These are phyloP conservation scores for Drosophila melanica DNA, from an alignment of 1,140 invertebrate species.

Conservation along the genomic window DNA sequence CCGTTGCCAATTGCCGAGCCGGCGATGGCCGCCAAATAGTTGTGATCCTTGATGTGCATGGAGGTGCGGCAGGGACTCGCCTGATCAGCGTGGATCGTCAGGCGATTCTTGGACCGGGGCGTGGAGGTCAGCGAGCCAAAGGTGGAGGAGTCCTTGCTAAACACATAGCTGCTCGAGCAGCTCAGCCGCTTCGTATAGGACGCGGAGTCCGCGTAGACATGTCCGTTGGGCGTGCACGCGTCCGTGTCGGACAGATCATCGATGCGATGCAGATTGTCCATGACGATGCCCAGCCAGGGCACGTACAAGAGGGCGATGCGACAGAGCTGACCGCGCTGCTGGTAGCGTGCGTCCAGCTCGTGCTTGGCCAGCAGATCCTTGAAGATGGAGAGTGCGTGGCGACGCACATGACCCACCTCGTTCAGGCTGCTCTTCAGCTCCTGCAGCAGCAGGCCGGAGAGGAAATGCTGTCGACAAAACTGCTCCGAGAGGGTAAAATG, in stretches of 20 bases:
- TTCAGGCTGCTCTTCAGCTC: constrained; percentile 90
- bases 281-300: constrained; percentile 93
- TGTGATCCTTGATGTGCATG: constrained; percentile 88
- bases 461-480: constrained; percentile 95
- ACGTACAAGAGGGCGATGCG: constrained; percentile 95
- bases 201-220: constrained; percentile 82
- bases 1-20: constrained; percentile 88
- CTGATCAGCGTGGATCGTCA: constrained; percentile 86
- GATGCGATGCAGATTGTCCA: constrained; percentile 91
- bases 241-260: constrained; percentile 77
- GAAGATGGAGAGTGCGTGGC: constrained; percentile 90
- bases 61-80: constrained; percentile 86
- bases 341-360: constrained; percentile 95
- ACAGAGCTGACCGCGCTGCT: constrained; percentile 90
- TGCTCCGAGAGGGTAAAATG: constrained; percentile 89
- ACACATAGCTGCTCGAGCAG: constrained; percentile 84
- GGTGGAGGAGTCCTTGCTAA: constrained; percentile 80
- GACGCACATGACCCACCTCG: constrained; percentile 92
- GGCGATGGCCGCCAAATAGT: constrained; percentile 91
- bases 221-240: constrained; percentile 70
- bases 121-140: constrained; percentile 82
- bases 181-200: constrained; percentile 85
- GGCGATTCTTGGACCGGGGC: constrained; percentile 84
- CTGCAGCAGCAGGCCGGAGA: constrained; percentile 91
- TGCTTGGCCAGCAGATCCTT: constrained; percentile 96